Base-by-base conservation (phyloP, 1,140 invertebrate genomes). In the Habropoda laboriosa region DNA sequence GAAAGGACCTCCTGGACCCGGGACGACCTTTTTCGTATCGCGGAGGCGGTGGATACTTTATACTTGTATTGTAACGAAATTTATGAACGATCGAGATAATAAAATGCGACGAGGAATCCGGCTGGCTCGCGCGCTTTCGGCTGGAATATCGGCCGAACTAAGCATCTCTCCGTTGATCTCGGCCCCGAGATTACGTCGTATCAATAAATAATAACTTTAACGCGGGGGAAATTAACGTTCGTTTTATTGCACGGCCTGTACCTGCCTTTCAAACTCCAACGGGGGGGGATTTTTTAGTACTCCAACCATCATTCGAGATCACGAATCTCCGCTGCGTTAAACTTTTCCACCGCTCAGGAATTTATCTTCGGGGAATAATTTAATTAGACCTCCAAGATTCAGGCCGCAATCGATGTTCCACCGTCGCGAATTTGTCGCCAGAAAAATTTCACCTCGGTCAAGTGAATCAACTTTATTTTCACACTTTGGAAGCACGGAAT, bases 21-120 rank as follows among this genome's bases (percentile, higher is more conserved):
- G n/a, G 55, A 61, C 68, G 67, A 40, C 76, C 53, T 71, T 76
- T 83, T 80, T 74, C 55, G 77, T 73, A 71, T 71, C 45, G 77
- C 70, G 68, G 68, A 73, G 58, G 77, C 70, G 68, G 70, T 55
- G 47, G 80, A 63, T 89, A 89, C 89, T 90, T 90, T 89, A 90
- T 90, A 71, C 66, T 90, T 85, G 67, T 76, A 80, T 85, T 86
- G 85, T 86, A 81, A 87, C 85, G 80, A 90, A 91, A 92, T 92
- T 92, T 92, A 92, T 90, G 90, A 89, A 91, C 87, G 89, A 89
- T 82, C 87, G 82, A 85, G 87, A 91, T 91, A 89, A 91, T 90
- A 91, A 90, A 90, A 89, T 88, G 83, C 79, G 64, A 78, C 79
- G 74, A 76, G 73, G 82, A 80, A 86, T 88, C 86, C 77, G 79